These are phyloP conservation scores for Stegastes partitus DNA, from an alignment of 2,113 vertebrate species.

Conservation along the genomic window DNA sequence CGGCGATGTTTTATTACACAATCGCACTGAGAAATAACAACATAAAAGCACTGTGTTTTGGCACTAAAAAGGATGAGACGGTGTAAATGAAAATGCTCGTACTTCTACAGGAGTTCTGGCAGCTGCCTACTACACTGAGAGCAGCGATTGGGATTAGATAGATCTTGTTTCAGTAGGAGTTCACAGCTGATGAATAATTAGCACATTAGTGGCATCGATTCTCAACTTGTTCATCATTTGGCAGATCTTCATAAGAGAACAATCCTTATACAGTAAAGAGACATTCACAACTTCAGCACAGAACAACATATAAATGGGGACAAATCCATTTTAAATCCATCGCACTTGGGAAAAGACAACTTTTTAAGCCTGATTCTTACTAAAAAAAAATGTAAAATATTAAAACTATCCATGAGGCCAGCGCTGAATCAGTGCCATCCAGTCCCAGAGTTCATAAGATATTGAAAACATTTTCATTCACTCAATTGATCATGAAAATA, in stretches of 20 bases:
- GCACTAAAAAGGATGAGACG: neutral
- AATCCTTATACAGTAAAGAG: neutral
- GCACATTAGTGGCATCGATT: constrained; percentile 39
- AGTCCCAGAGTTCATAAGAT: neutral
- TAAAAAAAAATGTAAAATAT: neutral
- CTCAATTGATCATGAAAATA: neutral
- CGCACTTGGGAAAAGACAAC: neutral
- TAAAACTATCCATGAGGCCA: neutral
- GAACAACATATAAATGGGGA: neutral
- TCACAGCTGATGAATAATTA: constrained; percentile 25
- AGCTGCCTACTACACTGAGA: neutral
- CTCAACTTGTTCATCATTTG: constrained; percentile 3
- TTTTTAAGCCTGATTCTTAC: no score
- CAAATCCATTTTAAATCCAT: neutral
- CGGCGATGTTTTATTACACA: constrained; percentile 16
- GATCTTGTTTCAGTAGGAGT: constrained; percentile 9
- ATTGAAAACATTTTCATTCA: neutral
- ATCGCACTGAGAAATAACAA: neutral
- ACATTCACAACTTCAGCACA: neutral
- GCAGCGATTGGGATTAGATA: neutral
- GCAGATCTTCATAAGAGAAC: neutral
- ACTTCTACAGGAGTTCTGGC: neutral
- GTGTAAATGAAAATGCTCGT: constrained; percentile 16
- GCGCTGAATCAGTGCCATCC: neutral
- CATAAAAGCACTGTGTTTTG: neutral